Evolutionary conservation across 2,888 invertebrate species (phyloP).

Genomic region (Acrobasis repandana): DNA sequence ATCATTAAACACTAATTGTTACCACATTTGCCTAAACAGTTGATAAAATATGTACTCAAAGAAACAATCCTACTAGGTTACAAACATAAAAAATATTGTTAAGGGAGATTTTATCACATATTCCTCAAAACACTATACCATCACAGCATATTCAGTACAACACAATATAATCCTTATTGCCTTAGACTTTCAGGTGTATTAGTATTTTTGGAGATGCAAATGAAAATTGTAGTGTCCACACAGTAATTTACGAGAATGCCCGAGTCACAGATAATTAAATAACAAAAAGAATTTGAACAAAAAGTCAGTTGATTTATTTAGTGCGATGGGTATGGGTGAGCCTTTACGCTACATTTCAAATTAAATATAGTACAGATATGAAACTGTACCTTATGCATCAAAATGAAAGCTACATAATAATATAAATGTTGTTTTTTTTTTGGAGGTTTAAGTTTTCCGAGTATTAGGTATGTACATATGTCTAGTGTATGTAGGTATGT

Average conservation of each 20-base stretch:
- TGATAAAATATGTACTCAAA: background rate
- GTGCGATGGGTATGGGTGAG: constrained; percentile 37
- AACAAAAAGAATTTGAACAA: constrained; percentile 61
- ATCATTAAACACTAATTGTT: background rate
- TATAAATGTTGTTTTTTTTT: too few relatives aligned
- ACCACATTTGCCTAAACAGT: constrained; percentile 11
- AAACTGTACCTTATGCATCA: too few relatives aligned
- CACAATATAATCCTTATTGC: constrained; percentile 5
- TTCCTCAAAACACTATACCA: background rate
- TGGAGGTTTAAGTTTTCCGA: too few relatives aligned
- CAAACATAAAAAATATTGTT: constrained; percentile 20
- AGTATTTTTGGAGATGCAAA: background rate
- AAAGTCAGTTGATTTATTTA: constrained; percentile 53
- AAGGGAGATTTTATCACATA: constrained; percentile 22
- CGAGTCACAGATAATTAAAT: constrained; percentile 72
- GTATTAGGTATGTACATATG: too few relatives aligned
- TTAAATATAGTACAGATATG: background rate
- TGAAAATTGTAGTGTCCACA: constrained; percentile 38
- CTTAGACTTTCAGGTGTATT: background rate
- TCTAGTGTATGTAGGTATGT: too few relatives aligned
- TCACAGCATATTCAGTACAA: background rate
- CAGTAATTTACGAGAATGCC: constrained; percentile 60
- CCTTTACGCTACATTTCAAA: constrained; percentile 27
- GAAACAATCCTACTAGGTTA: constrained; percentile 1
- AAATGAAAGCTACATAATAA: too few relatives aligned